Evolutionary conservation across 1,140 invertebrate species (phyloP), one percentile per base, ranked within the genome.

Genomic region (Drosophila murphyi): DNA sequence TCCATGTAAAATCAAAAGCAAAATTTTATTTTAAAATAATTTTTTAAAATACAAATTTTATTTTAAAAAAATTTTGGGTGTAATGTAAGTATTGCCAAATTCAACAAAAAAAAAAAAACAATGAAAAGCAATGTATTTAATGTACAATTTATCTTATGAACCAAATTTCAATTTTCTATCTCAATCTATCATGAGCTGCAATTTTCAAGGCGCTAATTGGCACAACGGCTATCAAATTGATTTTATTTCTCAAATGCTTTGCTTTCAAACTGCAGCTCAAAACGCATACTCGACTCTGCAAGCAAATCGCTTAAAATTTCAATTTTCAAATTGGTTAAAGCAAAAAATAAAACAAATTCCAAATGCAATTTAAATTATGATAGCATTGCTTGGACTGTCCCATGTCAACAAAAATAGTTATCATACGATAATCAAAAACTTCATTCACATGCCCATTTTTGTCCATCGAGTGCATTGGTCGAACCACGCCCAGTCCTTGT

Each of bases 1-100:
- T 92, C 74, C 67, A 79, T 76, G 83, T 82, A 90, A 89, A 91
- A 92, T 92, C 90, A 81, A 64, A 86, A 91, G 90, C 78, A 89
- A 91, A 91, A 92, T 92, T 92, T 92, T 92, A 90, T 92, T 91
- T 91, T 92, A 91, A 92, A 91, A 91, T 92, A 92, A 91, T 89
- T 91, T 86, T 83, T 89, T 92, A 91, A 91, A 91, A 92, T 92
- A 91, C 85, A 86, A 92, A 92, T 92, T 92, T 92, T 92, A 92
- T 92, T 92, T 92, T 92, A 92, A 92, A 92, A 91, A 86, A 92
- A 92, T 92, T 92, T 92, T 92, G 90, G 90, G 90, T 92, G 90
- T 90, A 80, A 92, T 91, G 90, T 92, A 92, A 92, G 90, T 92
- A 92, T 92, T 87, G 77, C 76, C 85, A 89, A 77, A 67, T 43